Conservation (phyloP, 2,888 invertebrate genomes). For the Hemistola chrysoprasaria region DNA sequence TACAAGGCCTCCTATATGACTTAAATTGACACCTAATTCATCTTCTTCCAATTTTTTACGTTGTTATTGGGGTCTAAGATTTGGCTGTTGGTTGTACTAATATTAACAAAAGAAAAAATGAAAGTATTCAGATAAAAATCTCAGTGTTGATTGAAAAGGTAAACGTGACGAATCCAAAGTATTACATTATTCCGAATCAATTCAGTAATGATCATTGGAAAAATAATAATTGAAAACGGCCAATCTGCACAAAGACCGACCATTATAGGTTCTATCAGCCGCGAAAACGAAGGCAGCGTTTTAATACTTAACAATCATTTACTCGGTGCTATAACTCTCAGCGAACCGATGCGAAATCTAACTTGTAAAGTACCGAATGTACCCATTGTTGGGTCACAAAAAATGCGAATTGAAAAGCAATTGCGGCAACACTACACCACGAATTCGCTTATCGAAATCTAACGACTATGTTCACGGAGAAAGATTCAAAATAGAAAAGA, state of each 20-base stretch:
- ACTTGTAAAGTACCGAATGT: constrained; percentile 43
- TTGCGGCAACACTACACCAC: constrained; percentile 27
- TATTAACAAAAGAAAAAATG: no score
- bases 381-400: constrained; percentile 44
- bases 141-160: background rate
- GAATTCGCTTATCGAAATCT: constrained; percentile 7
- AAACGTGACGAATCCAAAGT: constrained; percentile 32
- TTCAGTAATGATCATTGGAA: constrained; percentile 23
- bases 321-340: constrained; percentile 48
- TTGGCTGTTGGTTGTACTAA: no score
- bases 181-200: constrained; percentile 38
- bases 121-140: no score
- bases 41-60: no score
- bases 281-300: constrained; percentile 38
- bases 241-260: constrained; percentile 34
- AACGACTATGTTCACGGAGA: background rate
- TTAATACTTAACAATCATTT: constrained; percentile 50
- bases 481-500: constrained; percentile 23
- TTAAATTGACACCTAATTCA: no score
- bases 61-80: no score
- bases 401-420: constrained; percentile 47
- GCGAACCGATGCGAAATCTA: constrained; percentile 46
- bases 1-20: no score
- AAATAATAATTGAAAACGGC: constrained; percentile 22
- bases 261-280: constrained; percentile 48